Percentiles rank a stretch among this genome's conserved stretches.
phyloP scores from a whole-genome alignment of 2,888 invertebrate species.

The Pilophorus perplexus region DNA sequence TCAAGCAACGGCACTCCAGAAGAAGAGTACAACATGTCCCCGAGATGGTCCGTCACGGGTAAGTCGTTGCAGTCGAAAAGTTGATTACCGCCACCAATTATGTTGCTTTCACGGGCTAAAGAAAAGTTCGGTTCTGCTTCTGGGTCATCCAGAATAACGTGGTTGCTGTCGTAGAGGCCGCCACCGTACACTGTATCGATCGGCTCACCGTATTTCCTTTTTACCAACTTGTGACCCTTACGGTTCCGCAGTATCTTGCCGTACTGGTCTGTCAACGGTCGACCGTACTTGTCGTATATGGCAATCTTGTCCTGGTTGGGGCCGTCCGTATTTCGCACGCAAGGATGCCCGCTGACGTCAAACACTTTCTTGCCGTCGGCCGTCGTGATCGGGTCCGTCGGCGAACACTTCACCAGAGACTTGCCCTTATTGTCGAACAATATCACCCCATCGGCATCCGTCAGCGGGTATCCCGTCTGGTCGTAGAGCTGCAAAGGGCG shows the following conservation, averaged over 20 bases:
- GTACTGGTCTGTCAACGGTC: slow-evolving; percentile 40
- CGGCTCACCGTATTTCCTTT: slow-evolving; percentile 25
- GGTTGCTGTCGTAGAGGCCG: slow-evolving; percentile 24
- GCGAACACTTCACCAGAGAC: slow-evolving; percentile 31
- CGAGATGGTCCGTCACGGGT: slow-evolving; percentile 39
- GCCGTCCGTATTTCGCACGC: slow-evolving; percentile 6
- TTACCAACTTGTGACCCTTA: slow-evolving; percentile 34
- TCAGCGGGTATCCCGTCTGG: slow-evolving; percentile 41
- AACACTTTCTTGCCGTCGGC: slow-evolving; percentile 36
- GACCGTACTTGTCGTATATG: slow-evolving; percentile 39
- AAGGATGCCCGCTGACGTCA: slow-evolving; percentile 39
- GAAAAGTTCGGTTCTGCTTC: slow-evolving; percentile 24
- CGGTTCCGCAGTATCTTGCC: slow-evolving; percentile 38
- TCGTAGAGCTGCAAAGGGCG: slow-evolving; percentile 38
- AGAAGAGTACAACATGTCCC: slow-evolving; percentile 33
- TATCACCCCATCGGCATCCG: slow-evolving; percentile 39
- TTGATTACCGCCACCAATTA: slow-evolving; percentile 34
- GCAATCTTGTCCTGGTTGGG: slow-evolving; percentile 1
- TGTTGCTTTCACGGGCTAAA: slow-evolving; percentile 17
- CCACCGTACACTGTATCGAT: slow-evolving; percentile 27
- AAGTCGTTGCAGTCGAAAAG: slow-evolving; percentile 41
- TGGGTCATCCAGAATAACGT: slow-evolving; percentile 33
- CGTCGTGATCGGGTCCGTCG: background rate
- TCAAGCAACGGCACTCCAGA: slow-evolving; percentile 38
- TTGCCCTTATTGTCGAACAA: slow-evolving; percentile 27